phyloP scores from a whole-genome alignment of 2,113 vertebrate genomes.

The Coptodon rendalli region DNA sequence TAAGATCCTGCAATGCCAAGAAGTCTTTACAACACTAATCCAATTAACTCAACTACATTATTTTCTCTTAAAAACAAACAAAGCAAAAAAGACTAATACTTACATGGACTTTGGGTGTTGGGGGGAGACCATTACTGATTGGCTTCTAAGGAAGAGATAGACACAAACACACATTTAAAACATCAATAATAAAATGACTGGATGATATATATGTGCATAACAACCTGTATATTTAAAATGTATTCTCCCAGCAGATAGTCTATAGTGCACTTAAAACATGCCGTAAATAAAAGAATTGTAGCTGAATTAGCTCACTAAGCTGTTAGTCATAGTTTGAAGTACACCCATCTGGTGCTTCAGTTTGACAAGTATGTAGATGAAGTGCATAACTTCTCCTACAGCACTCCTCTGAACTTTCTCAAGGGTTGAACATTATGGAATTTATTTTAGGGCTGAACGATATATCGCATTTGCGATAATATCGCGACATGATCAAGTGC shows the following conservation, averaged over 20 bases:
- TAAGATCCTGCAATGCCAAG: background rate
- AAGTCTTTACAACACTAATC: background rate
- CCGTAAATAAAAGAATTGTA: background rate
- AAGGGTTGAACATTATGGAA: background rate
- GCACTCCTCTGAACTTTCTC: background rate
- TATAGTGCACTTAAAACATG: background rate
- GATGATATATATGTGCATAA: background rate
- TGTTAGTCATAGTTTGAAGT: background rate
- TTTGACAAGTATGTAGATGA: background rate
- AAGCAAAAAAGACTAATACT: conserved; percentile 60
- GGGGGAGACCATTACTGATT: conserved; percentile 93
- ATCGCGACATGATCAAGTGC: too few species aligned
- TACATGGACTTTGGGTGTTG: conserved; percentile 98
- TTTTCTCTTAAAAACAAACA: background rate
- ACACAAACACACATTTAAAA: background rate
- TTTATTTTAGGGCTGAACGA: background rate
- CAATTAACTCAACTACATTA: background rate
- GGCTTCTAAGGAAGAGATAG: conserved; percentile 77
- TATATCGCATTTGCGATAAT: too few species aligned
- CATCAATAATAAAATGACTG: background rate
- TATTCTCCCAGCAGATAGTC: background rate
- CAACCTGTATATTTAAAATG: background rate
- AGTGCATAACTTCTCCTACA: fast-evolving
- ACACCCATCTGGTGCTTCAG: background rate
- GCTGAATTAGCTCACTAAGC: background rate